Evolutionary conservation across 2,113 vertebrate species (phyloP).

Genomic region (Chionodraco myersi): DNA sequence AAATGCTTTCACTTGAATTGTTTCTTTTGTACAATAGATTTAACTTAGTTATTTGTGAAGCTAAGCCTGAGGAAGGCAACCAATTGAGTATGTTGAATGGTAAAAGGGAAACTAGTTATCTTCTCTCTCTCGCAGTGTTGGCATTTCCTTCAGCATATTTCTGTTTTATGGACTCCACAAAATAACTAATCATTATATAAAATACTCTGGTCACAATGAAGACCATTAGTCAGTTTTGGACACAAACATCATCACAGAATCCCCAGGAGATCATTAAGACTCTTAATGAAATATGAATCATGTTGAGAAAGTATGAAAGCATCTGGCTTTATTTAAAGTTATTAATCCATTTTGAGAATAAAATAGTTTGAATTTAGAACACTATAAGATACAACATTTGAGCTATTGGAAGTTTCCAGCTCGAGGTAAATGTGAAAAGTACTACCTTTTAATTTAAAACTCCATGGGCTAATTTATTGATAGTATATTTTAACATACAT

Average conservation of each 20-base stretch:
- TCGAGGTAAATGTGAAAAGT: background rate
- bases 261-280: constrained; percentile 13
- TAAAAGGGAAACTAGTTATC: background rate
- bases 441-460: background rate
- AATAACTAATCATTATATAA: constrained; percentile 47
- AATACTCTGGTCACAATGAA: constrained; percentile 52
- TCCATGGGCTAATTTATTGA: background rate
- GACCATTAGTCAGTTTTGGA: constrained; percentile 40
- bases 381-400: background rate
- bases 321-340: constrained; percentile 7
- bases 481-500: background rate
- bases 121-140: background rate
- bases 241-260: constrained; percentile 8
- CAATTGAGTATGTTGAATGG: background rate
- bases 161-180: constrained; percentile 15
- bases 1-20: background rate
- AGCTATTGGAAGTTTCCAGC: too few species aligned
- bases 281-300: constrained; percentile 21
- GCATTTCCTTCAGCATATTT: constrained; percentile 11
- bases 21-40: background rate
- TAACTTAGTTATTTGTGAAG: background rate
- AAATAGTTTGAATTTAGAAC: background rate
- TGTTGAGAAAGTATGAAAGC: constrained; percentile 9
- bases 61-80: background rate
- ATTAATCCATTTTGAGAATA: background rate